Evolutionary conservation across 2,888 invertebrate species (phyloP), one percentile per base, ranked within the genome.

Genomic region (Zele albiditarsus): DNA sequence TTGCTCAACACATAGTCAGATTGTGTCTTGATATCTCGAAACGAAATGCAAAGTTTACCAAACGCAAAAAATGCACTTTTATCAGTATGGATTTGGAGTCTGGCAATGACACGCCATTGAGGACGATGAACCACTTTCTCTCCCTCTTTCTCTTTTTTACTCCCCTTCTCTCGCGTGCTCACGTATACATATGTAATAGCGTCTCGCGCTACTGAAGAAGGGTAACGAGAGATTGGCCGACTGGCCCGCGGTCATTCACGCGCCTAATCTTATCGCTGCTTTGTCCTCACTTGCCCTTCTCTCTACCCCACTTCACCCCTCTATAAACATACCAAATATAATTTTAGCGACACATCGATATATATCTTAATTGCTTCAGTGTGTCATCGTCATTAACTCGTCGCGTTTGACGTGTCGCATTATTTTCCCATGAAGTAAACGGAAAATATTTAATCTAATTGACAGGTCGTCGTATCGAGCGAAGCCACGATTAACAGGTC

Each of bases 401-500:
- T 2, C 1, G 10, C 38, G 10, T 38, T 38, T 8, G n/a, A 8
- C 2, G 8, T 38, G 2, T 38, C 0, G 12, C 38, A 38, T 4
- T 8, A 38, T 46, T 27, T 5, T 27, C 5, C 16, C 0, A 46
- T 27, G 27, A n/a, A 20, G 14, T 27, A 67, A 25, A 27, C 25
- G 16, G 14, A n/a, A 20, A 68, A 31, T 53, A 33, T 53, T 65
- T 72, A 5, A 62, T 67, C 66, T 73, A 74, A 60, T 66, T 83
- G 86, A 78, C 82, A 89, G 89, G 82, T 84, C 88, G 88, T 90
- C 91, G 90, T 91, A 89, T 91, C 94, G 94, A 90, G 92, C 93
- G 84, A 94, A 94, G 89, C 93, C 94, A 85, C 91, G 93, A 86
- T 92, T 92, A 90, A 91, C 91, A 83, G 93, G 92, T 80, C 92